A percentile compares a stretch with the other conserved stretches of the same genome.
Evolutionary conservation across 2,113 vertebrate genomes (phyloP).

Genomic region (Etheostoma cragini): DNA sequence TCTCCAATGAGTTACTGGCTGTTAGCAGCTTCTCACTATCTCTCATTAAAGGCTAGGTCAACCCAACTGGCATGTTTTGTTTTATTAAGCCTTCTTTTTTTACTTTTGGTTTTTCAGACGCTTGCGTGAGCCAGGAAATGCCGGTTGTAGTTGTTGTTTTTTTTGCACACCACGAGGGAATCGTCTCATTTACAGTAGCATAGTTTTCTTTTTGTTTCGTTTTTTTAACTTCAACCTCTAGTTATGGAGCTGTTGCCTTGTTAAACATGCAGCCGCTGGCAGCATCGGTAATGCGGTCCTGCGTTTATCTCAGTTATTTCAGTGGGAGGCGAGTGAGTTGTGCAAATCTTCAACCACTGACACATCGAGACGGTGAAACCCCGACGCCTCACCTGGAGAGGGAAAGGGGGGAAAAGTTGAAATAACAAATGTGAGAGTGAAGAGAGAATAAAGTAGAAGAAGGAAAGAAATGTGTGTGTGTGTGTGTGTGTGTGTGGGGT

Average conservation of each 20-base stretch:
- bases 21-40: constrained; percentile 77
- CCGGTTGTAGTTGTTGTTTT: neutral
- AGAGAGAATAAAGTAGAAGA: neutral
- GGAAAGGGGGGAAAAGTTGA: constrained; percentile 40
- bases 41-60: constrained; percentile 80
- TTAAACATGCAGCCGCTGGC: constrained; percentile 62
- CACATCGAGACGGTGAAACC: constrained; percentile 56
- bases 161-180: constrained; percentile 43
- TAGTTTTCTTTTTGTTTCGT: constrained; percentile 1
- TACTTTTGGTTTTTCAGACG: constrained; percentile 39
- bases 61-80: constrained; percentile 68
- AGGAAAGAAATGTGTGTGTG: neutral
- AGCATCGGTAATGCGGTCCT: constrained; percentile 42
- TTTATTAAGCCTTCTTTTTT: constrained; percentile 68
- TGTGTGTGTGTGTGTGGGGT: too few relatives aligned
- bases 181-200: constrained; percentile 48
- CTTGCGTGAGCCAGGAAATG: constrained; percentile 40
- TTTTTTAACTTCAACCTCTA: constrained; percentile 39
- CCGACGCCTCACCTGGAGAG: constrained; percentile 60
- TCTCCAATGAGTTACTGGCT: constrained; percentile 72
- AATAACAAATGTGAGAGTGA: constrained; percentile 53
- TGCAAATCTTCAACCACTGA: constrained; percentile 59
- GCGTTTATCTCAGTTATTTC: constrained; percentile 69
- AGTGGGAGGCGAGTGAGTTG: constrained; percentile 61
- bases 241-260: constrained; percentile 57